These are phyloP conservation scores for Pionites leucogaster DNA, from an alignment of 2,113 vertebrate species.

Conservation along the genomic window DNA sequence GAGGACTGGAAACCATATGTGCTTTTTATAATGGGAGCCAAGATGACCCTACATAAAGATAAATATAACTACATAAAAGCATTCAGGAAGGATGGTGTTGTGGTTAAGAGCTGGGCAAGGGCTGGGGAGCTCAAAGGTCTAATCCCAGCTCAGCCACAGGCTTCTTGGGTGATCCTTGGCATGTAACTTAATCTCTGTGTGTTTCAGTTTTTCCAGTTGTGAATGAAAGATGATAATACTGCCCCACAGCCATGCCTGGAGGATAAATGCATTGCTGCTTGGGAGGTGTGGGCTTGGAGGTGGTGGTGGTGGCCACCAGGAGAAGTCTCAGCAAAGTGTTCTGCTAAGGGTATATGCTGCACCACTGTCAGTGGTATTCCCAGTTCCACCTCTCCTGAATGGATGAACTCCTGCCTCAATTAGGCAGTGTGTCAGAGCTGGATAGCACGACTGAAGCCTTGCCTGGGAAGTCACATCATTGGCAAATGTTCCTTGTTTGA, in stretches of 20 bases:
- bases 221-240: constrained; percentile 19
- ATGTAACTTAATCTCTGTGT: constrained; percentile 38
- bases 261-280: not conserved
- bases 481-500: not conserved
- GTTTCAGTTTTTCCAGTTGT: constrained; percentile 50
- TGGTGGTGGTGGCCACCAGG: not conserved
- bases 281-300: constrained; percentile 32
- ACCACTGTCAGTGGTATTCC: not conserved
- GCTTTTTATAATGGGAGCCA: constrained; percentile 48
- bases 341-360: not conserved
- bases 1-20: constrained; percentile 68
- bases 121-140: constrained; percentile 23
- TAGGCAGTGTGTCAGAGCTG: fast-evolving
- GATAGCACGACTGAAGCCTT: not conserved
- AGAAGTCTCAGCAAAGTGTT: not conserved
- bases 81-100: constrained; percentile 52
- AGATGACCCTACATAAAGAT: constrained; percentile 66
- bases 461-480: not conserved
- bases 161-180: constrained; percentile 68
- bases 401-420: not conserved
- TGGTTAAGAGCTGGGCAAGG: constrained; percentile 61
- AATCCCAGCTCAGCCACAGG: constrained; percentile 58
- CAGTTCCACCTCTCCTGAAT: not conserved
- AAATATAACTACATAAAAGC: constrained; percentile 68
- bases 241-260: not conserved